These are phyloP conservation scores for Lochmaea crataegi DNA, from an alignment of 2,888 invertebrate species.

Conservation along the genomic window DNA sequence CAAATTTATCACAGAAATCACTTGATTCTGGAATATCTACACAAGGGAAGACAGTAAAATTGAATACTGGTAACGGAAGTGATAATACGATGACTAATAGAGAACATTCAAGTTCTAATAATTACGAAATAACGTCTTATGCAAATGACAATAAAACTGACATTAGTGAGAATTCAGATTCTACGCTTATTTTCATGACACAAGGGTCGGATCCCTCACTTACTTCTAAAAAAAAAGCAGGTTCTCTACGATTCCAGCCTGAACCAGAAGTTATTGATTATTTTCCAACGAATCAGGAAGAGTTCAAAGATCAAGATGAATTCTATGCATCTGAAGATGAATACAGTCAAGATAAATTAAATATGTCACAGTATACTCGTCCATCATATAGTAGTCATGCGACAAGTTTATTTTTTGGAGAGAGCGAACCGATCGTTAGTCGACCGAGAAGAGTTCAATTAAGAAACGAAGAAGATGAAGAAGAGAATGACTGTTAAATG, in stretches of 20 bases:
- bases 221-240: background rate
- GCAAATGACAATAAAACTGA: background rate
- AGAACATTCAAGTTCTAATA: background rate
- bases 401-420: slow-evolving; percentile 60
- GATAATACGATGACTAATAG: background rate
- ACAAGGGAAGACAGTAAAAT: background rate
- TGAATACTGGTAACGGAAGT: background rate
- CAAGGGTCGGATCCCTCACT: background rate
- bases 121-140: background rate
- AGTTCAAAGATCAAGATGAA: background rate
- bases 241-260: background rate
- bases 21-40: background rate
- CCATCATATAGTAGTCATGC: slow-evolving; percentile 54
- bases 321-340: slow-evolving; percentile 42
- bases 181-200: slow-evolving; percentile 11
- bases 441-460: slow-evolving; percentile 49
- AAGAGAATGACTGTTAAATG: slow-evolving; percentile 21
- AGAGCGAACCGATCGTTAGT: slow-evolving; percentile 42
- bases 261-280: background rate
- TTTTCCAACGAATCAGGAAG: too few species aligned
- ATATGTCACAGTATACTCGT: slow-evolving; percentile 13
- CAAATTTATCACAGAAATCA: background rate
- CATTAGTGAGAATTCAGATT: background rate
- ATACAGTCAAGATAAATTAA: slow-evolving; percentile 15
- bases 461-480: slow-evolving; percentile 44